A percentile compares a stretch with the other conserved stretches of the same genome.
Evolutionary conservation across 2,113 vertebrate genomes (phyloP).

Genomic region (Haliaeetus leucogaster): DNA sequence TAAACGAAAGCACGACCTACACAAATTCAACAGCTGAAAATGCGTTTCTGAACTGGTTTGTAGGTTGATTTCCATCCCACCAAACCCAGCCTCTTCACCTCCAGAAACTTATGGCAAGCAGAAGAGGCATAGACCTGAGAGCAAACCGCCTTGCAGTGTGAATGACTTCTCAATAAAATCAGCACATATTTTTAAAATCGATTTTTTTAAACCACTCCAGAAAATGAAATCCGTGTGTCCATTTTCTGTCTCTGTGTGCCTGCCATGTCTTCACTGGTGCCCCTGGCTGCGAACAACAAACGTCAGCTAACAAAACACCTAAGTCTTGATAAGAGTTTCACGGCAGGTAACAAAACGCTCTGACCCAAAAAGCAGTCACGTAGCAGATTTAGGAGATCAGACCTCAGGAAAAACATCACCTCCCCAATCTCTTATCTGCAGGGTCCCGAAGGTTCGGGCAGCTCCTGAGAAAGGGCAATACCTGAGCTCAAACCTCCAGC

Average conservation of each 20-base stretch:
- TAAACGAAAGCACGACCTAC: background rate
- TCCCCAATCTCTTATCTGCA: background rate
- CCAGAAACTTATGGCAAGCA: background rate
- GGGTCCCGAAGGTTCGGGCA: background rate
- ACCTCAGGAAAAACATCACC: background rate
- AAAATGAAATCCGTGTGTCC: background rate
- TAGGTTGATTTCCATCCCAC: background rate
- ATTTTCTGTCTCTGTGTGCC: background rate
- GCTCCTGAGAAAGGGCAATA: background rate
- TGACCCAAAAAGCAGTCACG: background rate
- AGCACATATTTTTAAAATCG: accelerated
- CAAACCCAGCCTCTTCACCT: background rate
- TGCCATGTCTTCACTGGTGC: background rate
- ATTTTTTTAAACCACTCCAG: background rate
- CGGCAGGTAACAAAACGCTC: background rate
- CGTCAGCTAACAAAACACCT: background rate
- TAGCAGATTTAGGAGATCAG: background rate
- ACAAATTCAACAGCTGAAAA: background rate
- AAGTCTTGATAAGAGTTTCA: background rate
- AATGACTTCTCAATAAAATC: background rate
- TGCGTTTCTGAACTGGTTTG: background rate
- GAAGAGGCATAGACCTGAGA: background rate
- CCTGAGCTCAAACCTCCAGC: background rate
- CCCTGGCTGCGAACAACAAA: background rate
- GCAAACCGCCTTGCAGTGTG: background rate